Conservation (phyloP, 2,113 vertebrate genomes). For the Anarrhichthys ocellatus region DNA sequence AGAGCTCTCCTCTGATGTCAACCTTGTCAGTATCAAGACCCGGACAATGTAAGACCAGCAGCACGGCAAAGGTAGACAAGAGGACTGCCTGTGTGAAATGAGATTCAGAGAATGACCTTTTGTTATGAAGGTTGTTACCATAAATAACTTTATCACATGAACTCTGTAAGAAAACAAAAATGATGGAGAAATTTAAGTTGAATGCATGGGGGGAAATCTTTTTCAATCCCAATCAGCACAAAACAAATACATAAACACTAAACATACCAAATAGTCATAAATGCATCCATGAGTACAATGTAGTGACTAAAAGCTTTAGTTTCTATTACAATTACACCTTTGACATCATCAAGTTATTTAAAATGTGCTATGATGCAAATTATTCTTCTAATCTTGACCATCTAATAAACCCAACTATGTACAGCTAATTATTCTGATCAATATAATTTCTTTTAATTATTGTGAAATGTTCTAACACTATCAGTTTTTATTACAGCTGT, state of each 20-base stretch:
- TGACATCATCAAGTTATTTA: neutral
- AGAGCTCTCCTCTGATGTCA: conserved; percentile 86
- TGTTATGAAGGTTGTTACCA: conserved; percentile 61
- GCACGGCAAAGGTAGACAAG: conserved; percentile 59
- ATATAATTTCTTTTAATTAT: neutral
- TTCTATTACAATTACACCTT: conserved; percentile 1
- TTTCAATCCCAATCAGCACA: neutral
- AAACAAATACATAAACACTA: neutral
- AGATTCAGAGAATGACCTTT: conserved; percentile 60
- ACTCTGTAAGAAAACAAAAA: neutral
- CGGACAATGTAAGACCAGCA: conserved; percentile 77
- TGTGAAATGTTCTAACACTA: neutral
- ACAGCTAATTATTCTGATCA: conserved; percentile 2
- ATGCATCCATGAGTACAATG: neutral
- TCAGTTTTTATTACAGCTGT: conserved; percentile 1
- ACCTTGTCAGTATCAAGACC: conserved; percentile 87
- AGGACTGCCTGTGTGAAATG: conserved; percentile 50
- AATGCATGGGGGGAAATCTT: neutral
- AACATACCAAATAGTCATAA: neutral
- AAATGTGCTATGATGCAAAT: neutral
- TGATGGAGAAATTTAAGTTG: neutral
- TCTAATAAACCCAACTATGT: neutral
- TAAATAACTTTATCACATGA: conserved; percentile 50
- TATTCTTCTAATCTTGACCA: neutral
- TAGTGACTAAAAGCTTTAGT: neutral